Evolutionary conservation across 2,797 vertebrate species (phyloP).

Genomic region (Xiphorhynchus erythropygius): DNA sequence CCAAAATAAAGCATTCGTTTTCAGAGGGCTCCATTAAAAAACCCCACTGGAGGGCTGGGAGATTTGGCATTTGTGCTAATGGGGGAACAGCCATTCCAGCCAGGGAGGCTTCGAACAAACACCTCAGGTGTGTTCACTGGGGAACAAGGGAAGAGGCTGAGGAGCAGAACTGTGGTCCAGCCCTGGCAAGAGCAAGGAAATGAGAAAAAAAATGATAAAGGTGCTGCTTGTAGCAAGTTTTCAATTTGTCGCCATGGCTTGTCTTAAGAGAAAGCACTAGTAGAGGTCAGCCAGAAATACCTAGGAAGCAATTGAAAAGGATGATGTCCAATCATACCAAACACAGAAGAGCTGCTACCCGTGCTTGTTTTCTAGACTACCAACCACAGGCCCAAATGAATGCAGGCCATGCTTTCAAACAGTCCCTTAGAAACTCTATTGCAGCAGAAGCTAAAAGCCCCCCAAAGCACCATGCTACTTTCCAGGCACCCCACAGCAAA

Average conservation of each 20-base stretch:
- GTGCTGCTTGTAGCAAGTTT: background rate
- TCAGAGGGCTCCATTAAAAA: conserved; percentile 57
- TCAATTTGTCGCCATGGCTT: background rate
- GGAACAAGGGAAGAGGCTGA: background rate
- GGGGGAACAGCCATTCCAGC: background rate
- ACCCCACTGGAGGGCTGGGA: background rate
- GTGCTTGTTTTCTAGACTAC: background rate
- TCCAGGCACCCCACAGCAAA: background rate
- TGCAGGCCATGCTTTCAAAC: background rate
- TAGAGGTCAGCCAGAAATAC: background rate
- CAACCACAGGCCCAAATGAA: background rate
- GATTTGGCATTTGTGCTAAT: background rate
- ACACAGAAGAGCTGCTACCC: background rate
- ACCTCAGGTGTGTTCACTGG: background rate
- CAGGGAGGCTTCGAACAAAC: background rate
- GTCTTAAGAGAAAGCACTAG: background rate
- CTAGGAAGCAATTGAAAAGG: background rate
- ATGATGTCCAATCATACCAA: background rate
- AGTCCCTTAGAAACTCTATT: background rate
- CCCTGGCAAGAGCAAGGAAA: background rate
- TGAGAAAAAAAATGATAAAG: background rate
- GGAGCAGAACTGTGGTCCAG: background rate
- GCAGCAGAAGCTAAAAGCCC: background rate
- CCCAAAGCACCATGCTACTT: background rate
- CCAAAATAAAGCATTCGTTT: conserved; percentile 48